These are phyloP conservation scores for Melanotaenia parkinsoni DNA, from an alignment of 2,797 vertebrate genomes.

Conservation along the genomic window DNA sequence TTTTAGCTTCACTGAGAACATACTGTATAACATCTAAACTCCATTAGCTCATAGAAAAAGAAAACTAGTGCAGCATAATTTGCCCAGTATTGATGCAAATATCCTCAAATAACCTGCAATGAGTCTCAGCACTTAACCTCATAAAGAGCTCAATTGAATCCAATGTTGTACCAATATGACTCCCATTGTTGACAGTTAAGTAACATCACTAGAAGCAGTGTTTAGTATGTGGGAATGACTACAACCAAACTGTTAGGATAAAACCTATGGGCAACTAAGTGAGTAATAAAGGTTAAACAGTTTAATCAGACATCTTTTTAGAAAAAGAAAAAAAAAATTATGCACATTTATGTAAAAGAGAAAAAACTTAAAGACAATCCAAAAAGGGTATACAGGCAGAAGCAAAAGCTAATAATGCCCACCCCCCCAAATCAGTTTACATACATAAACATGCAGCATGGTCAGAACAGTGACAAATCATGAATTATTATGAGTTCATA, in stretches of 20 bases:
- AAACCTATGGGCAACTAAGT: background rate
- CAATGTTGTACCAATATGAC: background rate
- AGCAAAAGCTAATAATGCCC: no score
- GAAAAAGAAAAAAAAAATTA: no score
- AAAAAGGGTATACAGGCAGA: no score
- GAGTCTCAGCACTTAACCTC: background rate
- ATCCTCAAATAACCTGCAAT: background rate
- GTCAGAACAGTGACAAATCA: background rate
- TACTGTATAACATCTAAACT: constrained; percentile 9
- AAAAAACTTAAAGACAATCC: no score
- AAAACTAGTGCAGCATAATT: background rate
- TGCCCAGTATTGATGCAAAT: constrained; percentile 8
- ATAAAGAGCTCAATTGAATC: constrained; percentile 1
- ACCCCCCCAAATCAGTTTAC: no score
- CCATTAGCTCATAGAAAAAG: background rate
- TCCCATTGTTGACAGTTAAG: background rate
- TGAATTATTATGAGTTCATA: background rate
- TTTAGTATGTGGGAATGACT: background rate
- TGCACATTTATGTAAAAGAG: no score
- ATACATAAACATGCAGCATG: background rate
- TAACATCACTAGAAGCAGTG: background rate
- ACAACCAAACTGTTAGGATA: background rate
- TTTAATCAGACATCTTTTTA: no score
- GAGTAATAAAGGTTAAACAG: background rate
- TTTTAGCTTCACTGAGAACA: constrained; percentile 20